Base-by-base conservation (phyloP, 2,113 vertebrate species). In the Macaca fascicularis region DNA sequence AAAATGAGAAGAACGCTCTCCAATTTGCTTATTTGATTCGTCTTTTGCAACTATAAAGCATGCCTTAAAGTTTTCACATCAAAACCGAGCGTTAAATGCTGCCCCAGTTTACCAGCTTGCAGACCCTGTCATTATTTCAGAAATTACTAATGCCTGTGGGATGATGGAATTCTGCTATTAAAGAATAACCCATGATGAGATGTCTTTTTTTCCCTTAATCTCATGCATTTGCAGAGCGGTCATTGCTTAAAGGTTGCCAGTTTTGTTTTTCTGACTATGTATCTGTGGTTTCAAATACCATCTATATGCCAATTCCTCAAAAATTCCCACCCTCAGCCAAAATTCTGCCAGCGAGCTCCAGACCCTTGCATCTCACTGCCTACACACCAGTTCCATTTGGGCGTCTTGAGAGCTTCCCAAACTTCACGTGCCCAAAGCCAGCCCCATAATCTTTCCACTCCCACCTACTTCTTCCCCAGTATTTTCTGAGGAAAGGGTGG, bases 261-360 rank as follows among this genome's bases (percentile, higher is more conserved):
- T 40, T 70, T 12, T 22, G 75, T 48, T 38, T 64, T 50, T 95
- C 97, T 81, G 38, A 72, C 52, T 45, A 3, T 0, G 16, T 19
- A 45, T 25, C 23, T 59, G 12, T 40, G 35, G 32, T 70, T 86
- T 61, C 95, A 95, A 95, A 96, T 90, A 55, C 93, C 97, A 97
- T 22, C 94, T 90, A 74, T 83, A 87, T 92, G 93, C 75, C 96
- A 87, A 43, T 89, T 84, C 94, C 85, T 92, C 95, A 96, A 57
- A 95, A 69, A 5, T 38, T 30, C 19, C 1, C 3, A 40, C 35
- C 61, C 35, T 14, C 43, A 52, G 93, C 95, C 96, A 88, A 83
- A 85, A 59, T 76, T 8, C 81, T 79, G 80, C 91, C 96, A 27
- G 6, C 0, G 2, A 61, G 93, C 74, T 48, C 25, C 8, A 1